phyloP scores from a whole-genome alignment of 2,888 invertebrate genomes.

The Diloba caeruleocephala region DNA sequence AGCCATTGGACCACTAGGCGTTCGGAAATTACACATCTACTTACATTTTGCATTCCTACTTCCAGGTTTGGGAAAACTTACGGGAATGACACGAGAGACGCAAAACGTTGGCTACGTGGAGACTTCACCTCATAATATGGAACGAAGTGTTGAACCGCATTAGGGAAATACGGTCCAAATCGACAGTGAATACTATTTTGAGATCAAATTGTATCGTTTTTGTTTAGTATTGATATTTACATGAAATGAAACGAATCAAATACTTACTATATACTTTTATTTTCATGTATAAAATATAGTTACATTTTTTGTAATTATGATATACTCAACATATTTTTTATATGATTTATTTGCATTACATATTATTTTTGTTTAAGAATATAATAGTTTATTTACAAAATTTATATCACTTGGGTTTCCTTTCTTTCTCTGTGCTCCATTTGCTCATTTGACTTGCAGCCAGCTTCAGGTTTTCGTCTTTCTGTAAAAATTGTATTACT shows the following conservation, averaged over 20 bases:
- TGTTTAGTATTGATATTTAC: slow-evolving; percentile 14
- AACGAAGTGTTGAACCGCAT: slow-evolving; percentile 27
- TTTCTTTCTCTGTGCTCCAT: slow-evolving; percentile 84
- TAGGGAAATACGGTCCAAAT: slow-evolving; percentile 43
- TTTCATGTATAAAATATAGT: neutral
- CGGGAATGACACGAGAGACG: slow-evolving; percentile 92
- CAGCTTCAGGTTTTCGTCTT: slow-evolving; percentile 92
- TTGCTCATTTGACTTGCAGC: slow-evolving; percentile 91
- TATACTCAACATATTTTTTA: too few relatives aligned
- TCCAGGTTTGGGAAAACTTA: slow-evolving; percentile 93
- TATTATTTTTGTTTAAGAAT: slow-evolving; percentile 40
- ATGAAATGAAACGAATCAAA: slow-evolving; percentile 25
- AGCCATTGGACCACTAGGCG: too few relatives aligned
- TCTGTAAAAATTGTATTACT: too few relatives aligned
- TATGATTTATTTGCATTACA: too few relatives aligned
- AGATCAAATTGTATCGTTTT: slow-evolving; percentile 42
- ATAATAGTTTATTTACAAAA: slow-evolving; percentile 25
- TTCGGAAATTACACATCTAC: neutral
- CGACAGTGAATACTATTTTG: slow-evolving; percentile 49
- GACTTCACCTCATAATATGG: slow-evolving; percentile 83
- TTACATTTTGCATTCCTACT: neutral
- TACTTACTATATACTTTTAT: slow-evolving; percentile 5
- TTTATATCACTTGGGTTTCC: neutral
- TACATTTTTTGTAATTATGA: too few relatives aligned
- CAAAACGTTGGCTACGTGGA: slow-evolving; percentile 92